Evolutionary conservation across 2,113 vertebrate genomes (phyloP), one percentile per base, ranked within the genome.

Genomic region (Trichechus manatus): DNA sequence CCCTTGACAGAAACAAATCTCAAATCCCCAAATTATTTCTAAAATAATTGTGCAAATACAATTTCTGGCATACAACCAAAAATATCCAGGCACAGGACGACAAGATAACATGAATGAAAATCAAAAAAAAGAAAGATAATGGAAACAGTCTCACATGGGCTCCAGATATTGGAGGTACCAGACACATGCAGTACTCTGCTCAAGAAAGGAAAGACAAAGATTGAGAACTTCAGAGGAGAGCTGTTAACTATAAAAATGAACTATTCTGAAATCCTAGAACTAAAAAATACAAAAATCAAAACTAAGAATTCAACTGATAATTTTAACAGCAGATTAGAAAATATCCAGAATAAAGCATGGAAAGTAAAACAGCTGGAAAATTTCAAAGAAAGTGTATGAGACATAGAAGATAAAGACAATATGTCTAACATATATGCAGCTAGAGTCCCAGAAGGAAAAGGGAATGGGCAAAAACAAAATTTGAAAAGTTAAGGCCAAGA

Each of bases 11-110:
- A 95, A 88, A 61, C 89, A 89, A 70, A 74, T 59, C 56, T 87
- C 50, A 82, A 66, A 78, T 74, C 68, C 66, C 74, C 47, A 85
- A 77, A 56, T 80, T 29, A 68, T 68, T 89, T 92, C 66, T 89
- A 68, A 96, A 89, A 42, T 82, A 75, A 91, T 20, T 82, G 33
- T 66, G 80, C n/a, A 91, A 91, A 95, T 68, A 82, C 17, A 83
- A 53, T 87, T 95, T 83, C 64, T 75, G 75, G 84, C 56, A 97
- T 47, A 59, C 61, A 93, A 27, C 42, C 68, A 91, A 87, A 97
- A 93, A 56, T 39, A 88, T 13, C 2, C 36, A 93, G 70, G 27
- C n/a, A 53, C 36, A 36, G 56, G 39, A 19, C 23, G 31, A 70
- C 33, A 68, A 68, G 31, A 33, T 15, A 79, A 68, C 10, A 77